Conservation (phyloP, 1,140 invertebrate genomes). For the Hypothenemus hampei region DNA sequence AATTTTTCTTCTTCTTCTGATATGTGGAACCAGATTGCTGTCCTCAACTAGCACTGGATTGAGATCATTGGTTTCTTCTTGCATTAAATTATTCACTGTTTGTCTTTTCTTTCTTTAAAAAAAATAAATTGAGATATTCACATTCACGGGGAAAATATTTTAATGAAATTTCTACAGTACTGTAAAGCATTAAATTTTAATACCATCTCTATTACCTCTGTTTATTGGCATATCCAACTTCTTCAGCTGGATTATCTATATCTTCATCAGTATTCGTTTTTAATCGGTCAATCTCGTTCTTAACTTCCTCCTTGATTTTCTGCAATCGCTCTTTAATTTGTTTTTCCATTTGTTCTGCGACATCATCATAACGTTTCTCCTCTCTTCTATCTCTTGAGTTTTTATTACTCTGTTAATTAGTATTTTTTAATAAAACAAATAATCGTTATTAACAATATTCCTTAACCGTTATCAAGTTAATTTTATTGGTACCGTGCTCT, state of each 20-base stretch:
- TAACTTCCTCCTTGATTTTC: constrained; percentile 41
- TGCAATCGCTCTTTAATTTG: constrained; percentile 38
- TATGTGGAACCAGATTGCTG: constrained; percentile 29
- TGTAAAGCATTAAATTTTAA: no score
- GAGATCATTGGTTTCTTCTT: constrained; percentile 35
- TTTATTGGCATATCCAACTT: no score
- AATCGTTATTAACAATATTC: no score
- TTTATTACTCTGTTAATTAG: no score
- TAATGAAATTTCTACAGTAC: no score
- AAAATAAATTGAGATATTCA: no score
- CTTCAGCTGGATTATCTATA: constrained; percentile 11
- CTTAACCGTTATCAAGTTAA: constrained; percentile 6
- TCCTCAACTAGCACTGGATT: constrained; percentile 31
- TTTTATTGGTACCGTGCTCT: constrained; percentile 27
- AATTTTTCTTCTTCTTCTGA: constrained; percentile 30
- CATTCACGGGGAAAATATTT: no score
- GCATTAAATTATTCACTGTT: constrained; percentile 29
- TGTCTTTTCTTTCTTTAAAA: constrained; percentile 31
- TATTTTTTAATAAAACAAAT: no score
- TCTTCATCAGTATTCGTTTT: constrained; percentile 19
- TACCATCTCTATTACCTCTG: no score
- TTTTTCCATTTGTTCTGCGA: constrained; percentile 29
- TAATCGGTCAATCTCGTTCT: constrained; percentile 36
- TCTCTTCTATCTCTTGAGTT: constrained; percentile 3
- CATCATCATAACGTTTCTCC: constrained; percentile 3